phyloP scores from a whole-genome alignment of 2,888 invertebrate genomes.

The Acleris laterana region DNA sequence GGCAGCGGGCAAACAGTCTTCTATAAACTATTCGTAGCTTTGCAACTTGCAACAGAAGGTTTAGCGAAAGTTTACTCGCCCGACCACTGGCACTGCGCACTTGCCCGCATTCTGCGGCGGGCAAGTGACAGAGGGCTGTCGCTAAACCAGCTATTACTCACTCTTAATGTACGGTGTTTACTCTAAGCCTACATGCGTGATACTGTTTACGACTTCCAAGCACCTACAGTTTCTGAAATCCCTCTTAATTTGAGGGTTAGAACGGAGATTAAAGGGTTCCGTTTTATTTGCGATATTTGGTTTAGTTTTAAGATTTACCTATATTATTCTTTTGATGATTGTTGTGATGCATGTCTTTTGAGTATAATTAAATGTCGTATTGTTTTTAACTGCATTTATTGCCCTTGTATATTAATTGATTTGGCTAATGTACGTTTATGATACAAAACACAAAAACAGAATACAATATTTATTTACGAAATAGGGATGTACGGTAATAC shows the following conservation, averaged over 20 bases:
- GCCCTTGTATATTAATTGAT: too few relatives aligned
- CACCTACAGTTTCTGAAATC: neutral
- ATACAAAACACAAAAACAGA: too few relatives aligned
- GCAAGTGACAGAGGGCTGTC: constrained; percentile 45
- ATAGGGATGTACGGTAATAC: too few relatives aligned
- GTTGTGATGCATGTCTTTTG: too few relatives aligned
- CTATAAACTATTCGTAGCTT: neutral
- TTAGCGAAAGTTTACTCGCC: constrained; percentile 23
- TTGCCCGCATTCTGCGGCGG: constrained; percentile 34
- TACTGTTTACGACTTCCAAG: constrained; percentile 45
- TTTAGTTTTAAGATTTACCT: too few relatives aligned
- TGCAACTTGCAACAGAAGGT: constrained; percentile 8
- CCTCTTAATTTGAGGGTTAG: constrained; percentile 1
- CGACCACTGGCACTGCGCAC: neutral
- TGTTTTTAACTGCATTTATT: too few relatives aligned
- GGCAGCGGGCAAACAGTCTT: neutral
- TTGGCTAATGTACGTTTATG: too few relatives aligned
- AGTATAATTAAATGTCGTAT: too few relatives aligned
- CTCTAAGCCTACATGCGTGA: constrained; percentile 43
- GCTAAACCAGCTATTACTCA: constrained; percentile 66
- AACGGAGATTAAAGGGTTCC: neutral
- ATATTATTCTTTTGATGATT: too few relatives aligned
- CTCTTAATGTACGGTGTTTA: constrained; percentile 60
- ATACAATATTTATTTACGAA: too few relatives aligned
- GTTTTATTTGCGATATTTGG: too few relatives aligned